Base-by-base conservation (phyloP, 2,888 invertebrate genomes). In the Hydropsyche betteni region DNA sequence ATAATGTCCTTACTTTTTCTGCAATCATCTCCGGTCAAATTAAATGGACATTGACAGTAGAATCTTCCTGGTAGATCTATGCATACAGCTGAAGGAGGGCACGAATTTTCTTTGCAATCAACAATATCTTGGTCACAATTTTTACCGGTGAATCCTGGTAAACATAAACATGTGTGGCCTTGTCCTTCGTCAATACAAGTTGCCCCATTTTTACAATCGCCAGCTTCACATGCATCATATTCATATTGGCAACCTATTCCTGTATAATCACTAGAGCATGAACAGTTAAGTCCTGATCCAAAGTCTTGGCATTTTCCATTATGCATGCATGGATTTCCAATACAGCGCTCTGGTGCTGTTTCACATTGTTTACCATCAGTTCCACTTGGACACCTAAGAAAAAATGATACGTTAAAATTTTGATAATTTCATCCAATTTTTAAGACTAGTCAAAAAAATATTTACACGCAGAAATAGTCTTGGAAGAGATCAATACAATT, bases 291-390 rank as follows among this genome's bases (percentile, higher is more conserved):
- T 2, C 97, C 96, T 0, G 96, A 97, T 5, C 98, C 98, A 81
- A 95, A 98, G 84, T 98, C 98, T 85, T 96, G 96, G 81, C 98
- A 98, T 83, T 93, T 93, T 73, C 98, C 98, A 68, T 94, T 95
- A 82, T 98, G 97, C 95, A 97, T 97, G 83, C 98, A 98, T 4
- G 96, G 96, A 81, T 93, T 93, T 36, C 96, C 96, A 77, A 96
- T 94, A 83, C 96, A 96, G 79, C 98, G 91, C 85, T 98, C 97
- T 3, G 98, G 98, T 0, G 98, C 97, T 0, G 96, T 96, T 86
- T 98, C 97, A 84, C 98, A 98, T 83, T 97, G 94, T 85, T 98
- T 97, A 8, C 98, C 98, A 82, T 97, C 97, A 0, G 97, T 98
- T 81, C 98, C 97, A 79, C 95, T 95, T 68, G 96, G 96, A 82